A percentile compares a stretch with the other conserved stretches of the same genome.
Evolutionary conservation across 1,140 invertebrate species (phyloP).

Genomic region (Drosophila sturtevanti): DNA sequence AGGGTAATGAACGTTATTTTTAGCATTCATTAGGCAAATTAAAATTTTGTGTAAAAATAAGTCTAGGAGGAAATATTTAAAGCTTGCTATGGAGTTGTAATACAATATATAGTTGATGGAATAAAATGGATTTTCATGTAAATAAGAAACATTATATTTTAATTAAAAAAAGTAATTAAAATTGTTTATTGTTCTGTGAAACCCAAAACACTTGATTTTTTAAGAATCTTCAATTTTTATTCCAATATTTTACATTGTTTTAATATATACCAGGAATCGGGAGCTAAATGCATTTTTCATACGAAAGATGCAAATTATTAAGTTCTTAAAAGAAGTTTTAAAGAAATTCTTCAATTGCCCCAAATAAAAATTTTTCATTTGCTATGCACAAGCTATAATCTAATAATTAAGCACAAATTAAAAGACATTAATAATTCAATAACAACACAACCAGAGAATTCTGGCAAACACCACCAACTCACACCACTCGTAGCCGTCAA

Average conservation of each 20-base stretch:
- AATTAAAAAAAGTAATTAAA: neutral
- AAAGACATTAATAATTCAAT: slow-evolving; percentile 39
- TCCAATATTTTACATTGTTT: too few species aligned
- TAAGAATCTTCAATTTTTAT: too few species aligned
- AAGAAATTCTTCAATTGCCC: neutral
- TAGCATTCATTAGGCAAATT: neutral
- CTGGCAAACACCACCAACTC: neutral
- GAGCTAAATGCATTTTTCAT: too few species aligned
- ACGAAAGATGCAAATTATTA: too few species aligned
- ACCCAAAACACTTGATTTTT: too few species aligned
- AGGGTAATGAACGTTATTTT: neutral
- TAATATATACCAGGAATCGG: too few species aligned
- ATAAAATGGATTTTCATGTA: neutral
- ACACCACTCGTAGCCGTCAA: neutral
- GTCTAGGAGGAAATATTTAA: neutral
- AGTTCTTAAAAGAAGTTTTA: too few species aligned
- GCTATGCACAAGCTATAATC: slow-evolving; percentile 15
- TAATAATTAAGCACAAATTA: slow-evolving; percentile 28
- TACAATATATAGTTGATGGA: neutral
- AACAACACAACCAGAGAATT: slow-evolving; percentile 11
- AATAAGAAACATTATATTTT: neutral
- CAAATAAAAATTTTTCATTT: slow-evolving; percentile 2
- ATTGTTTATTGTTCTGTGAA: too few species aligned
- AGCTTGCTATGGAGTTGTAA: neutral
- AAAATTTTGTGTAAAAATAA: neutral